Percentiles rank a stretch among this genome's conserved stretches.
phyloP scores from a whole-genome alignment of 2,113 vertebrate genomes.

The Jaculus jaculus region DNA sequence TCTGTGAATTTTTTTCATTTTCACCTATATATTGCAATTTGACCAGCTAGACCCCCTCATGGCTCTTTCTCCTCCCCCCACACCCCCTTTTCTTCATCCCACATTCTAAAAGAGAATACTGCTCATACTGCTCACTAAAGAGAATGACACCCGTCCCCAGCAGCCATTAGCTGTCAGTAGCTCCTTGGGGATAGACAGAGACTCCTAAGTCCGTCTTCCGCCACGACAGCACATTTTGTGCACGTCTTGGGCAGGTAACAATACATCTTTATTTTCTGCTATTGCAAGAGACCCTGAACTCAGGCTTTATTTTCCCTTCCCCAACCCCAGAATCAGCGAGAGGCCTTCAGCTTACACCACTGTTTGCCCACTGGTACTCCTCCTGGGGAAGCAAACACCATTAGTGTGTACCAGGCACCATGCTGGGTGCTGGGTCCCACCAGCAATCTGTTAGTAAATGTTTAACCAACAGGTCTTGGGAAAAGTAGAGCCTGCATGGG shows the following conservation, averaged over 20 bases:
- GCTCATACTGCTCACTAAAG: too few species aligned
- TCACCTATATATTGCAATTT: background rate
- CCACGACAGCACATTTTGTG: too few species aligned
- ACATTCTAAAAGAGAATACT: too few species aligned
- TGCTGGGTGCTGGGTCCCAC: background rate
- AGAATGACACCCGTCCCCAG: too few species aligned
- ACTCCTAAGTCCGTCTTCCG: too few species aligned
- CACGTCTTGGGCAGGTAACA: too few species aligned
- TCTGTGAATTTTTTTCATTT: background rate
- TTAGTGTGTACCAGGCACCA: background rate
- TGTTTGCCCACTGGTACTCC: background rate
- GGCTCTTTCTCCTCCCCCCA: too few species aligned
- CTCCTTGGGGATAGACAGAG: too few species aligned
- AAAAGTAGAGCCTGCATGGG: background rate
- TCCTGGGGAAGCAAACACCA: background rate
- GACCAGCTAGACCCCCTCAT: too few species aligned
- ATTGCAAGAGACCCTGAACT: background rate
- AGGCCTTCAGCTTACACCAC: background rate
- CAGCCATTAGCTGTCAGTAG: too few species aligned
- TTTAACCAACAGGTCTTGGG: background rate
- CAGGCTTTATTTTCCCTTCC: background rate
- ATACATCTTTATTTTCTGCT: background rate
- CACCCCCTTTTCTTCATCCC: too few species aligned
- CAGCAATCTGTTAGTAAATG: background rate
- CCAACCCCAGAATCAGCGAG: background rate